phyloP scores from a whole-genome alignment of 2,888 invertebrate genomes.

The Leptinotarsa haldemani region DNA sequence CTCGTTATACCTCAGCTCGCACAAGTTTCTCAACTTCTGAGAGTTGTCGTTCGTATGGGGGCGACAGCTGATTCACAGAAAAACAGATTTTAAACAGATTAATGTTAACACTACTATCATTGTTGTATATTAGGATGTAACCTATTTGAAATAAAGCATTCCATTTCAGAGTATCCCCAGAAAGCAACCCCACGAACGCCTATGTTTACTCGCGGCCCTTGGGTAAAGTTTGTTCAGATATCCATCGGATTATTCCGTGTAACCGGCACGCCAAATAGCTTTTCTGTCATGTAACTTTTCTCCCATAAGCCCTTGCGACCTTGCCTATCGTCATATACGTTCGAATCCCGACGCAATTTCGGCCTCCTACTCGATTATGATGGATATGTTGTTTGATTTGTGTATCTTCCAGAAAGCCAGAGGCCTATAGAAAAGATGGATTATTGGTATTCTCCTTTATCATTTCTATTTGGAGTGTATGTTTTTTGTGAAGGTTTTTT shows the following conservation, averaged over 20 bases:
- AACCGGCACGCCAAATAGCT: constrained; percentile 35
- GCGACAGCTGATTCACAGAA: no score
- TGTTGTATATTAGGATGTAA: no score
- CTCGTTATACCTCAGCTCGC: no score
- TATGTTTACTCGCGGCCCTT: background rate
- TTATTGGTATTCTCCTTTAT: background rate
- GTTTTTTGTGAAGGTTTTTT: background rate
- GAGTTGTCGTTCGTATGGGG: no score
- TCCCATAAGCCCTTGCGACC: constrained; percentile 25
- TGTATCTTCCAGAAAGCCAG: background rate
- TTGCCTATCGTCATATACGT: background rate
- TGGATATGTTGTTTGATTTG: background rate
- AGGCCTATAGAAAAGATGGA: background rate
- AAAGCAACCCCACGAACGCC: background rate
- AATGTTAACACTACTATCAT: no score
- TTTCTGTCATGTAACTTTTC: constrained; percentile 36
- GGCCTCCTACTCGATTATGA: background rate
- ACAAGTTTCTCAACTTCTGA: no score
- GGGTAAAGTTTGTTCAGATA: constrained; percentile 18
- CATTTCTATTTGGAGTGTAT: background rate
- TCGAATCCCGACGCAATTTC: constrained; percentile 17
- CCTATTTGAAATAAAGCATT: no score
- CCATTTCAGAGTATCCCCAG: no score
- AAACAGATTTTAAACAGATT: no score
- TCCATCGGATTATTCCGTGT: constrained; percentile 35